Conservation (phyloP, 2,113 vertebrate genomes). For the Cyphomyrus discorhynchus region DNA sequence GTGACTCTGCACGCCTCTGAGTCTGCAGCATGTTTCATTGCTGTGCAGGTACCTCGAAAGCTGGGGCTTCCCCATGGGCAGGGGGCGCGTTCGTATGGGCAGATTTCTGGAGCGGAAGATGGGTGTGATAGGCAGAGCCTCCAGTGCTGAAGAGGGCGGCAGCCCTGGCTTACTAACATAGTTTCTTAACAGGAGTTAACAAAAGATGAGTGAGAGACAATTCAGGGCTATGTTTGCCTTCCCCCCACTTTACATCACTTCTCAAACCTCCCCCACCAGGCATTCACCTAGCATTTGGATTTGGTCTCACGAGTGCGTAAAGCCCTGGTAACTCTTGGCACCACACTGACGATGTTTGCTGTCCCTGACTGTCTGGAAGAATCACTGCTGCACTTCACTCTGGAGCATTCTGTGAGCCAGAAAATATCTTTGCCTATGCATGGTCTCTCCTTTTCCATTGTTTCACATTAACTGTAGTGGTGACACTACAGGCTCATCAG, state of each 20-base stretch:
- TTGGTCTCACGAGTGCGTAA: not conserved
- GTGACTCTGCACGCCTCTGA: conserved; percentile 38
- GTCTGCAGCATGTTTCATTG: conserved; percentile 8
- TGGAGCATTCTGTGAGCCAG: not conserved
- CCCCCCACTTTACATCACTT: not conserved
- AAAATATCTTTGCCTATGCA: not conserved
- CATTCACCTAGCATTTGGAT: not conserved
- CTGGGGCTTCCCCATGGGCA: conserved; percentile 37
- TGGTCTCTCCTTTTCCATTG: not conserved
- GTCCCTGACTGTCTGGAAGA: not conserved
- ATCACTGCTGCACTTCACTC: not conserved
- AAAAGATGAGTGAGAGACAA: conserved; percentile 29
- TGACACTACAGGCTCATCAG: not conserved
- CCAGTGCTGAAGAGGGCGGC: conserved; percentile 36
- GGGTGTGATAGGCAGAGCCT: conserved; percentile 39
- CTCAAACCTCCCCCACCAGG: not conserved
- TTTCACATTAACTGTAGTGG: not conserved
- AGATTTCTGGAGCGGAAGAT: conserved; percentile 36
- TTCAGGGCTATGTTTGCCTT: not conserved
- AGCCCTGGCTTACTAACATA: conserved; percentile 36
- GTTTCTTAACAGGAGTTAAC: conserved; percentile 39
- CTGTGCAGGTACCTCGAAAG: conserved; percentile 33
- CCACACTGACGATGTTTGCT: not conserved
- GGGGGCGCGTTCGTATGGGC: conserved; percentile 29
- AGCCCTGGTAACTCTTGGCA: not conserved